Percentiles rank a stretch among this genome's conserved stretches.
Evolutionary conservation across 2,797 vertebrate species (phyloP).

Genomic region (Spinus pinus): DNA sequence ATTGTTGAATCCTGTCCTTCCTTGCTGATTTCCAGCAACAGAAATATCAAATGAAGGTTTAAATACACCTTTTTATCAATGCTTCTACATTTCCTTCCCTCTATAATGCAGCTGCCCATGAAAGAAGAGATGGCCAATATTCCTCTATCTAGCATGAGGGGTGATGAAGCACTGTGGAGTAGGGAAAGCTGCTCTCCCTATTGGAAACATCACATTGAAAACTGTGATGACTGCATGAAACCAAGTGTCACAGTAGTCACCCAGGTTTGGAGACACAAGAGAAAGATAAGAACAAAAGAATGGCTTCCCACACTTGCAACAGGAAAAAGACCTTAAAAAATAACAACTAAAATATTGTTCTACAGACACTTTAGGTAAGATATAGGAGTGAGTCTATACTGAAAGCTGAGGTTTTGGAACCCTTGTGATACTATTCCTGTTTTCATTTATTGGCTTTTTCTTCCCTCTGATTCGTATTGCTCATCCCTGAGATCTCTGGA

Average conservation of each 20-base stretch:
- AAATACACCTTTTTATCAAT: neutral
- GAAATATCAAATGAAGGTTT: neutral
- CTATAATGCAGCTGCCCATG: neutral
- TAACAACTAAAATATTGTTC: neutral
- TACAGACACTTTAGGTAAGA: neutral
- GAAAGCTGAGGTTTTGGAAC: neutral
- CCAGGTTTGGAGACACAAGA: neutral
- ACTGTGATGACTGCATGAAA: neutral
- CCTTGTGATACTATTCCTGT: neutral
- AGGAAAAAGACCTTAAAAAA: neutral
- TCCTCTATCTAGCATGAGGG: neutral
- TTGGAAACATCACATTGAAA: neutral
- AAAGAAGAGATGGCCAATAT: neutral
- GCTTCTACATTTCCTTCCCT: neutral
- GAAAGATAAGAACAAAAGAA: neutral
- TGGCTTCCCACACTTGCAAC: neutral
- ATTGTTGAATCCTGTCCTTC: neutral
- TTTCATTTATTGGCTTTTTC: neutral
- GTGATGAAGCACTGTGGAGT: neutral
- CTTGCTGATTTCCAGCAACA: neutral
- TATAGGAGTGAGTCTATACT: neutral
- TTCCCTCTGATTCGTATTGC: neutral
- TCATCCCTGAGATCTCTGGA: neutral
- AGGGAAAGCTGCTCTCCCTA: neutral
- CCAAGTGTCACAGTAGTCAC: neutral